Base-by-base conservation (phyloP, 2,113 vertebrate genomes). In the Camelus dromedarius region DNA sequence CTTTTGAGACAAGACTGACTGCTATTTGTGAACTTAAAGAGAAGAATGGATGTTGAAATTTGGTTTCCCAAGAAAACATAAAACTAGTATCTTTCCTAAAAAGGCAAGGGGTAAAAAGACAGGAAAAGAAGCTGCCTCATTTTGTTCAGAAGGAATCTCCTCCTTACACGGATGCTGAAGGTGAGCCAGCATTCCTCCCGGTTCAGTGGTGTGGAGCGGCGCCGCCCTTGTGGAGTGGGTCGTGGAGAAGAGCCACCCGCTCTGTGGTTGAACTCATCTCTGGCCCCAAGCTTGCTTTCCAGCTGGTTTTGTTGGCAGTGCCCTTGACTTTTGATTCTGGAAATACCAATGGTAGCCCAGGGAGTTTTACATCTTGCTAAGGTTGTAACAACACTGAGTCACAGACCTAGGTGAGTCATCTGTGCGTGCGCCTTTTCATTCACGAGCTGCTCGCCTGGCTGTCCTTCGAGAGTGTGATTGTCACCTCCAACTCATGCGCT, bases 181-280 rank as follows among this genome's bases (percentile, higher is more conserved):
- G 58, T 20, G n/a, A 79, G 35, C n/a, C 46, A 11, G 22, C 2
- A 0, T 76, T 76, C 86, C 24, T 66, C 42, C 30, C 8, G 52
- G 26, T 11, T 88, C 35, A 38, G 16, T 38, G 64, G n/a, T 14
- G 10, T 20, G 32, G 35, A 87, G 62, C n/a, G 12, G 48, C 2
- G 0, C 13, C 9, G 10, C 9, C 9, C 48, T 12, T 0, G 48
- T 4, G 20, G 26, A 7, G 1, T 1, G 6, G 12, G 13, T 6
- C 0, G 1, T 16, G 42, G 6, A 30, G 19, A 48, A 70, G 64
- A 42, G 38, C 46, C 11, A 0, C 11, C 28, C 58, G 8, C 14
- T 60, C 58, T 58, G 64, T 70, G 54, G 22, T 4, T 83, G 52
- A 75, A 60, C 14, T 70, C 0, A 8, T 42, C 35, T 70, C 64